Percentiles rank a stretch among this genome's conserved stretches.
These are phyloP conservation scores for Protosalanx chinensis DNA, from an alignment of 2,797 vertebrate genomes.

Conservation along the genomic window DNA sequence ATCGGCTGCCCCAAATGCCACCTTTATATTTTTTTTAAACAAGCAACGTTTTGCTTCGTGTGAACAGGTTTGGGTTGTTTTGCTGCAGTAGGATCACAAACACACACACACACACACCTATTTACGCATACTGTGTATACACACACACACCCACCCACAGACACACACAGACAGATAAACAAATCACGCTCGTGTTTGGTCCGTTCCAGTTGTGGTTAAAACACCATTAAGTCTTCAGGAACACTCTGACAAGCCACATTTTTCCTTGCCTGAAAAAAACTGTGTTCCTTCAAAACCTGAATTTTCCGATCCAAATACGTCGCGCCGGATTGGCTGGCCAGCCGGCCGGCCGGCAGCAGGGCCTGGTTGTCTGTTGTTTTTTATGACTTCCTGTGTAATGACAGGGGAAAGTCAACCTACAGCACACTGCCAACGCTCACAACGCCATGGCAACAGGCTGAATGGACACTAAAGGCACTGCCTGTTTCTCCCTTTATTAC, in stretches of 20 bases:
- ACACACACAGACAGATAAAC: conserved; percentile 8
- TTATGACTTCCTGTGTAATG: conserved; percentile 16
- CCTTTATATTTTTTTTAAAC: neutral
- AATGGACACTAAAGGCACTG: neutral
- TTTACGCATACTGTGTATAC: neutral
- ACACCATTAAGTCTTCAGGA: neutral
- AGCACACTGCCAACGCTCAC: neutral
- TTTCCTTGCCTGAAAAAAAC: neutral
- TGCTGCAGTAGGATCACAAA: neutral
- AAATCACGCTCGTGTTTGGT: neutral
- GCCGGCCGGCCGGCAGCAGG: neutral
- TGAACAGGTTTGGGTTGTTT: neutral
- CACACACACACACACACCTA: neutral
- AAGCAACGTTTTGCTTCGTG: neutral
- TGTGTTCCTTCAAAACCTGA: conserved; percentile 9
- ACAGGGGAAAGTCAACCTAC: conserved; percentile 9
- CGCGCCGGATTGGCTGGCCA: neutral
- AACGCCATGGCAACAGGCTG: conserved; percentile 10
- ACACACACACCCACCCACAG: conserved; percentile 14
- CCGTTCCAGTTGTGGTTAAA: neutral
- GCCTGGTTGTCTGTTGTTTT: conserved; percentile 14
- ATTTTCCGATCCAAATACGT: conserved; percentile 24
- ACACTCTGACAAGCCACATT: conserved; percentile 13
- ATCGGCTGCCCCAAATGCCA: neutral
- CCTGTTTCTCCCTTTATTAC: neutral